Evolutionary conservation across 2,888 invertebrate species (phyloP).

Genomic region (Seladonia tumulorum): DNA sequence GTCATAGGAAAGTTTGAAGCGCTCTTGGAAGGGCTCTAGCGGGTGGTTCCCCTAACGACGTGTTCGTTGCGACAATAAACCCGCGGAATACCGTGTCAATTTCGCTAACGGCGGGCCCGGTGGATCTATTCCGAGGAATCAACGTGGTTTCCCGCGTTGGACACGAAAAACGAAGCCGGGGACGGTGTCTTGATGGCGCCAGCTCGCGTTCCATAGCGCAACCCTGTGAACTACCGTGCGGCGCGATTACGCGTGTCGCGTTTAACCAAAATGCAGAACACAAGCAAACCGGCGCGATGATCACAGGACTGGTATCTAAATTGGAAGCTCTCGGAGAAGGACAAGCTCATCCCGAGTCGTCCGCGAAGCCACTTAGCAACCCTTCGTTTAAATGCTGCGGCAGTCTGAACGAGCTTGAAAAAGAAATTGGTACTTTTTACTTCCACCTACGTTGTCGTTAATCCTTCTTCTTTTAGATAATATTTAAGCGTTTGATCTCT

Average conservation of each 20-base stretch:
- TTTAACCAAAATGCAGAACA: slow-evolving; percentile 75
- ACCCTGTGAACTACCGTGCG: slow-evolving; percentile 31
- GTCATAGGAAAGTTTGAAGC: background rate
- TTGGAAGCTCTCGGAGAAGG: background rate
- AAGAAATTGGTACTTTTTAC: background rate
- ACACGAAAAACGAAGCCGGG: slow-evolving; percentile 15
- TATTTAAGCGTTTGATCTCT: too few species aligned
- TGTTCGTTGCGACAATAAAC: slow-evolving; percentile 5
- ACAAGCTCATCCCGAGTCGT: too few species aligned
- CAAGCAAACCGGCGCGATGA: slow-evolving; percentile 56
- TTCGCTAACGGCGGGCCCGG: background rate
- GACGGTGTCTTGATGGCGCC: slow-evolving; percentile 56
- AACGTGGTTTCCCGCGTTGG: slow-evolving; percentile 22
- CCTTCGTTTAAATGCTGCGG: background rate
- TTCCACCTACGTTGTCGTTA: background rate
- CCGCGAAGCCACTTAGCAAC: background rate
- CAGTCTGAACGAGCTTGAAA: background rate
- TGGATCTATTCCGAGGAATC: slow-evolving; percentile 37
- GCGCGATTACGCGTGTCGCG: slow-evolving; percentile 45
- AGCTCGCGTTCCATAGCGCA: slow-evolving; percentile 28
- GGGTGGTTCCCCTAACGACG: background rate
- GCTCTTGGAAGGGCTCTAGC: background rate
- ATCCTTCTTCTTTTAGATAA: background rate
- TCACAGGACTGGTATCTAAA: slow-evolving; percentile 39
- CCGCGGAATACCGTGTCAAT: slow-evolving; percentile 26